A percentile compares a stretch with the other conserved stretches of the same genome.
phyloP scores from a whole-genome alignment of 2,113 vertebrate genomes.

The Synodontis membranacea region DNA sequence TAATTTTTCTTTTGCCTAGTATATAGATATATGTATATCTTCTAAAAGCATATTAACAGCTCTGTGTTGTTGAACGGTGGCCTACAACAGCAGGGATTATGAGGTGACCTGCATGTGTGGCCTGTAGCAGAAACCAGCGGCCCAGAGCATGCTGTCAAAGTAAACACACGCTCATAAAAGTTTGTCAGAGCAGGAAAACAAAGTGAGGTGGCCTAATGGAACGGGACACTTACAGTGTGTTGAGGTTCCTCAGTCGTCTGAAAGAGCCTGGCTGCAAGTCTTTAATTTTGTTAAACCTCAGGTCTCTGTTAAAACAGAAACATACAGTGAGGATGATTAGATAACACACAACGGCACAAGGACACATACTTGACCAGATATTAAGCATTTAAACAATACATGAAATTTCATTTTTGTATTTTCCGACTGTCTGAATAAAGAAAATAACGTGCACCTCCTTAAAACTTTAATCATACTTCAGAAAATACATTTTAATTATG shows the following conservation, averaged over 20 bases:
- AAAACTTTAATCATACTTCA: neutral
- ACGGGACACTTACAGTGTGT: slow-evolving; percentile 88
- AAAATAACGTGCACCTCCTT: neutral
- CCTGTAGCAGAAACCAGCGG: slow-evolving; percentile 36
- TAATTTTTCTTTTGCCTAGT: neutral
- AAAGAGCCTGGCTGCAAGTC: slow-evolving; percentile 92
- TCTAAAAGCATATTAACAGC: slow-evolving; percentile 10
- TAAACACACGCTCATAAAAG: slow-evolving; percentile 21
- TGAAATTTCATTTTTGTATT: neutral
- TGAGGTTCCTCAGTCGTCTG: slow-evolving; percentile 87
- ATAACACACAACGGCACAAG: neutral
- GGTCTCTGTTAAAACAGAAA: slow-evolving; percentile 77
- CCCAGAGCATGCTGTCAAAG: slow-evolving; percentile 31
- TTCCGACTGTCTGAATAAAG: neutral
- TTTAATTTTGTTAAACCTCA: slow-evolving; percentile 97
- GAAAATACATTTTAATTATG: neutral
- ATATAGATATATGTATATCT: neutral
- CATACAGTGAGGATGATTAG: neutral
- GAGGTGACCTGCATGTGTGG: slow-evolving; percentile 59
- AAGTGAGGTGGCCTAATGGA: neutral
- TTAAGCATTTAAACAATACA: neutral
- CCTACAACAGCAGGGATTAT: slow-evolving; percentile 50
- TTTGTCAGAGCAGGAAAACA: slow-evolving; percentile 5
- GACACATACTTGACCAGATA: neutral
- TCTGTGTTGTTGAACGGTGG: slow-evolving; percentile 46